Evolutionary conservation across 2,113 vertebrate genomes (phyloP), one percentile per base, ranked within the genome.

Genomic region (Syngnathus typhle): DNA sequence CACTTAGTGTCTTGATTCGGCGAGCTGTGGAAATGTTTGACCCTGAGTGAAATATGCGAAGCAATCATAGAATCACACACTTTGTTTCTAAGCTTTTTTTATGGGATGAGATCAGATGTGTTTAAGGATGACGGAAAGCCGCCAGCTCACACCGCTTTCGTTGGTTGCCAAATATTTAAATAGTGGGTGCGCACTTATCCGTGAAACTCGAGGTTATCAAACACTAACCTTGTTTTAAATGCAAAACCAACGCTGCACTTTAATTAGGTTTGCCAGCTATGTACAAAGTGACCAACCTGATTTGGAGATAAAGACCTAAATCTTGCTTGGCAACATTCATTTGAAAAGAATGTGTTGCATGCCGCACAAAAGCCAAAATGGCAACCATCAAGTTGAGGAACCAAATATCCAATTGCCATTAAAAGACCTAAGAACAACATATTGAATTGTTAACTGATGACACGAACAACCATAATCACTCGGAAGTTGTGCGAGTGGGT

Each of bases 11-110:
- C 23, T 72, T 43, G 39, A 81, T 59, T 60, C 67, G 68, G 56
- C 38, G 68, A 74, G 69, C 47, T n/a, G 52, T 62, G 68, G 38
- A 56, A 54, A 13, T 27, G 69, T 71, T 74, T 80, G 74, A 79
- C 82, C 80, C 81, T 83, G 79, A 66, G 21, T 41, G 60, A 65
- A 74, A 79, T 60, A 69, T 65, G 27, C 7, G 19, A 58, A 65
- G n/a, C 32, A 62, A 41, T 69, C 38, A 32, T 21, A 64, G 67
- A 79, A 75, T 60, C 38, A 59, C 52, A 64, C 32, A 9, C 46
- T 4, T 44, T 73, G 2, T 62, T 66, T 38, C 5, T 13, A 52
- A 39, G 39, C 7, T 9, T 63, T 18, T 27, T 7, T 15, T 15
- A 6, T 7, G 16, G 55, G 72, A 54, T n/a, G 7, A 72, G 18